These are phyloP conservation scores for Xanthostigma xanthostigma DNA, from an alignment of 2,888 invertebrate species.

Conservation along the genomic window DNA sequence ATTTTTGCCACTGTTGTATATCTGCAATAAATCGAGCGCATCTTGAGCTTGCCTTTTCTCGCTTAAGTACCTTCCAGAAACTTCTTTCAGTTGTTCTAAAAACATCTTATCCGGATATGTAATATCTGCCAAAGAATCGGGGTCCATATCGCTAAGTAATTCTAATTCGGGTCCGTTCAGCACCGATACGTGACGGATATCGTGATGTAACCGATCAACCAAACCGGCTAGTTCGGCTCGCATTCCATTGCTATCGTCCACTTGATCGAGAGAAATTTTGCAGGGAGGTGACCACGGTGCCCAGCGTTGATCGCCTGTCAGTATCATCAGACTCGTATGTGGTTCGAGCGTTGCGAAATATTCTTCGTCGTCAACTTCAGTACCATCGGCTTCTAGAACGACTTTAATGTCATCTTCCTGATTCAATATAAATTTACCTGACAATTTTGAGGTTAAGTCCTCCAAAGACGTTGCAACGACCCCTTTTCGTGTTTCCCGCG, in stretches of 20 bases:
- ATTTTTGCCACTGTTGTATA: slow-evolving; percentile 41
- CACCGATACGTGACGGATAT: slow-evolving; percentile 70
- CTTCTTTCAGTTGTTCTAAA: slow-evolving; percentile 67
- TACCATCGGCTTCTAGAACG: slow-evolving; percentile 83
- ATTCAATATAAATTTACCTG: slow-evolving; percentile 52
- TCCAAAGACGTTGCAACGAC: slow-evolving; percentile 65
- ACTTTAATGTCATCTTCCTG: slow-evolving; percentile 51
- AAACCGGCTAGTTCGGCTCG: slow-evolving; percentile 51
- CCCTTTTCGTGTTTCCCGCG: slow-evolving; percentile 67
- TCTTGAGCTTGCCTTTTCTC: slow-evolving; percentile 79
- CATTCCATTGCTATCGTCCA: slow-evolving; percentile 37
- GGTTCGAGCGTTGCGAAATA: slow-evolving; percentile 83
- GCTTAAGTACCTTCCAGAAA: slow-evolving; percentile 62
- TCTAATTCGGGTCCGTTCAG: slow-evolving; percentile 74
- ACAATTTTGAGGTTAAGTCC: slow-evolving; percentile 60
- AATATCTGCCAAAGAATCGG: slow-evolving; percentile 72
- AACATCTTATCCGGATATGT: slow-evolving; percentile 57
- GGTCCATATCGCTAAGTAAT: slow-evolving; percentile 77
- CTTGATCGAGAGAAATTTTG: slow-evolving; percentile 42
- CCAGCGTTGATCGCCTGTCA: slow-evolving; percentile 67
- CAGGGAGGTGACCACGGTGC: slow-evolving; percentile 44
- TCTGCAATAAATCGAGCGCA: slow-evolving; percentile 68
- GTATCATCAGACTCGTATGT: slow-evolving; percentile 72
- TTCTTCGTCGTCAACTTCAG: slow-evolving; percentile 90
- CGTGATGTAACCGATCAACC: slow-evolving; percentile 63